Evolutionary conservation across 2,888 invertebrate genomes (phyloP).

Genomic region (Calephelis perditalis): DNA sequence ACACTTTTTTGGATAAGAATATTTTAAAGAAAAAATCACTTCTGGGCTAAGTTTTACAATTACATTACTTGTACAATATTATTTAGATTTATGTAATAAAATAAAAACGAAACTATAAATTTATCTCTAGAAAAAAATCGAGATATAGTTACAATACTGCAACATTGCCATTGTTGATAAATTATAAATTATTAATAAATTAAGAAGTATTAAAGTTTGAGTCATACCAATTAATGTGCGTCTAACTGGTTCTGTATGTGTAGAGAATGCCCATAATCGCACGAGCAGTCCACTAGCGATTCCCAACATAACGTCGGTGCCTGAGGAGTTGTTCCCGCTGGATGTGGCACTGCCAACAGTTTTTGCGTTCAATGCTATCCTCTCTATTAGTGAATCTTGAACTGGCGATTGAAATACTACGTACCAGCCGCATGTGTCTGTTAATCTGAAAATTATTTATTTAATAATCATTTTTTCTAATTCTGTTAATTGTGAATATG

Average conservation of each 20-base stretch:
- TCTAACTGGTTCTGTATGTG: conserved; percentile 69
- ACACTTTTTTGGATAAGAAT: no score
- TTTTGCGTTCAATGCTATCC: conserved; percentile 92
- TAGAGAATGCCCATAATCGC: conserved; percentile 69
- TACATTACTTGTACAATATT: no score
- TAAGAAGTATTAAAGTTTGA: not conserved
- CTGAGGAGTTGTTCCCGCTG: conserved; percentile 52
- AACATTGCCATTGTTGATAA: no score
- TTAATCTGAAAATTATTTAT: conserved; percentile 78
- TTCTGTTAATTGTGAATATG: no score
- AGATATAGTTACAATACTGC: no score
- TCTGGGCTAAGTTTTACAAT: no score
- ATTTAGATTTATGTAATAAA: no score
- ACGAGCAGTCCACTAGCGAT: conserved; percentile 68
- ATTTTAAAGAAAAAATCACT: no score
- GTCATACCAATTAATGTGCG: conserved; percentile 65
- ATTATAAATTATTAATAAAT: not conserved
- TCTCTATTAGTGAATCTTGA: conserved; percentile 92
- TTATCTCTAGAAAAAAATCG: no score
- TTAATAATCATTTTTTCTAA: no score
- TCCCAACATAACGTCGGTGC: conserved; percentile 71
- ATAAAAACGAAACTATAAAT: no score
- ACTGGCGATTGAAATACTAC: conserved; percentile 95
- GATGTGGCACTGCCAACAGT: conserved; percentile 58
- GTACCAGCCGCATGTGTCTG: conserved; percentile 98